Evolutionary conservation across 2,113 vertebrate genomes (phyloP).

Genomic region (Sylvietta virens): DNA sequence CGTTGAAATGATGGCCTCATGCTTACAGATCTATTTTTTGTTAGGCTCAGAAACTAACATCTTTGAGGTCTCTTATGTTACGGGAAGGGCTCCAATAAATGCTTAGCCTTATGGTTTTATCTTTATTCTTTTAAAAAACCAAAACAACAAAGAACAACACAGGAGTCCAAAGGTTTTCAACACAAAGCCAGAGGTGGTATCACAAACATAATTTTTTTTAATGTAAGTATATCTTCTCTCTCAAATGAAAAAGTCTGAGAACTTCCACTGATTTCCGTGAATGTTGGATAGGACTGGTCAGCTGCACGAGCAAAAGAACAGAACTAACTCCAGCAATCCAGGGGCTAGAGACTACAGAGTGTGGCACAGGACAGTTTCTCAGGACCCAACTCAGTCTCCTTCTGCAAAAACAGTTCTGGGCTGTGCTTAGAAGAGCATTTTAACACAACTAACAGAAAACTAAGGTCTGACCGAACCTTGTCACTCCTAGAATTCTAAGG

Average conservation of each 20-base stretch:
- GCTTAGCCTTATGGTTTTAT: background rate
- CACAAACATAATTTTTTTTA: background rate
- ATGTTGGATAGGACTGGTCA: background rate
- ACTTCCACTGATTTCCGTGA: background rate
- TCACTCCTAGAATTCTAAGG: background rate
- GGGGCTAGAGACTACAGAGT: background rate
- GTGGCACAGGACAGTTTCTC: background rate
- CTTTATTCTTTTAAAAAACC: background rate
- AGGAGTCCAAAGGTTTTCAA: background rate
- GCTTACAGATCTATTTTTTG: background rate
- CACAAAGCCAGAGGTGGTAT: background rate
- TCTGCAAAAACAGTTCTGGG: background rate
- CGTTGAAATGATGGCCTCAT: background rate
- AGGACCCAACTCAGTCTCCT: background rate
- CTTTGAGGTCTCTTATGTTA: background rate
- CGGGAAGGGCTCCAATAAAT: background rate
- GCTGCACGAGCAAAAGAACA: background rate
- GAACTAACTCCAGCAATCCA: background rate
- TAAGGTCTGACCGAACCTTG: background rate
- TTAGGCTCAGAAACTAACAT: background rate
- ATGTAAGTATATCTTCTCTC: background rate
- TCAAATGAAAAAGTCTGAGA: background rate
- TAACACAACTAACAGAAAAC: background rate
- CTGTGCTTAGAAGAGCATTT: background rate
- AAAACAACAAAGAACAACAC: background rate